These are phyloP conservation scores for Lytechinus pictus DNA, from an alignment of 35 echinoderm and acorn worm genomes.

Conservation along the genomic window DNA sequence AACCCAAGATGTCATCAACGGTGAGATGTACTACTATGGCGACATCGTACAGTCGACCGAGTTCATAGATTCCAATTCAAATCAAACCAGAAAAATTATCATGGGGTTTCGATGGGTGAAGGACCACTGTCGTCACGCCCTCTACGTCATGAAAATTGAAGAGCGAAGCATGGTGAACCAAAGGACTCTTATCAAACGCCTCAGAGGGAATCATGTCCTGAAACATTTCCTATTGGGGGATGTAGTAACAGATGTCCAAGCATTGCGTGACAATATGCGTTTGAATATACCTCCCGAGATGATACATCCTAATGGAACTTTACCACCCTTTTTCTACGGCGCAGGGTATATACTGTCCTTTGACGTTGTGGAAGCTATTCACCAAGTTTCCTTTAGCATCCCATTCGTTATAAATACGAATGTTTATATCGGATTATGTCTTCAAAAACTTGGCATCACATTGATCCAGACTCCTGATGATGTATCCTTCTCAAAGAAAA, in stretches of 20 bases:
- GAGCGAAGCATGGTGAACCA: background rate
- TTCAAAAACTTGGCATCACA: background rate
- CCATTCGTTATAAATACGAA: background rate
- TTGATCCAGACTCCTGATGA: background rate
- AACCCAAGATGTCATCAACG: background rate
- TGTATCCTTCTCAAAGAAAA: background rate
- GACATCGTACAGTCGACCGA: background rate
- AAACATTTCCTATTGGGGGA: background rate
- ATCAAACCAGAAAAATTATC: background rate
- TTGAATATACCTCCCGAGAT: background rate
- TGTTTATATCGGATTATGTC: background rate
- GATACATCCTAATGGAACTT: background rate
- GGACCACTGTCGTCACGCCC: background rate
- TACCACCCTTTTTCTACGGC: background rate
- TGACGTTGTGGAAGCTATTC: background rate
- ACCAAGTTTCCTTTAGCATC: background rate
- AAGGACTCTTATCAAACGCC: background rate
- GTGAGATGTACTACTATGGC: background rate
- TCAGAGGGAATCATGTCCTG: background rate
- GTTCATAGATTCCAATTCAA: background rate
- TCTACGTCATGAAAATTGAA: background rate
- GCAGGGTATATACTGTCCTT: background rate
- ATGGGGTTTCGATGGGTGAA: background rate
- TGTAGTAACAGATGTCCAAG: background rate
- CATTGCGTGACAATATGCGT: background rate